Percentiles rank a stretch among this genome's conserved stretches.
phyloP scores from a whole-genome alignment of 2,888 invertebrate genomes.

The Trichopoda pennipes region DNA sequence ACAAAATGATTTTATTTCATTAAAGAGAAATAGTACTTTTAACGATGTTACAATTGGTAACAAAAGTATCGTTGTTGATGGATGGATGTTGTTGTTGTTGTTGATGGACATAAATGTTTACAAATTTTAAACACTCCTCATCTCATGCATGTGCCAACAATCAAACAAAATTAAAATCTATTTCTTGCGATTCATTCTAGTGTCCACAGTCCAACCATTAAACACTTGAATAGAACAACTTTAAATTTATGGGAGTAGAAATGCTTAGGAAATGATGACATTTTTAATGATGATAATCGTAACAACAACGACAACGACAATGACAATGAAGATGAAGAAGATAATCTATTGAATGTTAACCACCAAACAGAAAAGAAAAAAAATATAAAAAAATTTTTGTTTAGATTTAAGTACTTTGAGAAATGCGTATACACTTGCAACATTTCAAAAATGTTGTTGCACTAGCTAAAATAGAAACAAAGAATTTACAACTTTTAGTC shows the following conservation, averaged over 20 bases:
- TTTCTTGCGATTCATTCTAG: background rate
- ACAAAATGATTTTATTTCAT: slow-evolving; percentile 17
- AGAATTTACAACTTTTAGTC: background rate
- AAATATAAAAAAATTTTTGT: slow-evolving; percentile 1
- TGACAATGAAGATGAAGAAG: slow-evolving; percentile 21
- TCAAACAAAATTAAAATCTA: slow-evolving; percentile 12
- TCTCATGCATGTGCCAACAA: slow-evolving; percentile 25
- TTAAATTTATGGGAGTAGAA: slow-evolving; percentile 25
- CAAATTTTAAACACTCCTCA: slow-evolving; percentile 37
- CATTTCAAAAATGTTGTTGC: slow-evolving; percentile 58
- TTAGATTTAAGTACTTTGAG: slow-evolving; percentile 6
- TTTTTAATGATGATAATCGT: slow-evolving; percentile 18
- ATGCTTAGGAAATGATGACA: slow-evolving; percentile 35
- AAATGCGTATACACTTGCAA: slow-evolving; percentile 60
- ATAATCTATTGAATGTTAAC: slow-evolving; percentile 60
- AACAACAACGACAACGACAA: background rate
- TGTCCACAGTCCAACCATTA: background rate
- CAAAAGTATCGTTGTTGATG: slow-evolving; percentile 24
- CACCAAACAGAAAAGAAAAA: slow-evolving; percentile 17
- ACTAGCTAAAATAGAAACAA: background rate
- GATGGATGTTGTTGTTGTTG: background rate
- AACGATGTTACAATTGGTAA: slow-evolving; percentile 51
- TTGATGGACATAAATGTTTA: slow-evolving; percentile 61
- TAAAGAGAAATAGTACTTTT: background rate
- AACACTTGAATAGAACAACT: slow-evolving; percentile 23